Conservation (phyloP, 2,888 invertebrate species). For the Taphrorychus bicolor region DNA sequence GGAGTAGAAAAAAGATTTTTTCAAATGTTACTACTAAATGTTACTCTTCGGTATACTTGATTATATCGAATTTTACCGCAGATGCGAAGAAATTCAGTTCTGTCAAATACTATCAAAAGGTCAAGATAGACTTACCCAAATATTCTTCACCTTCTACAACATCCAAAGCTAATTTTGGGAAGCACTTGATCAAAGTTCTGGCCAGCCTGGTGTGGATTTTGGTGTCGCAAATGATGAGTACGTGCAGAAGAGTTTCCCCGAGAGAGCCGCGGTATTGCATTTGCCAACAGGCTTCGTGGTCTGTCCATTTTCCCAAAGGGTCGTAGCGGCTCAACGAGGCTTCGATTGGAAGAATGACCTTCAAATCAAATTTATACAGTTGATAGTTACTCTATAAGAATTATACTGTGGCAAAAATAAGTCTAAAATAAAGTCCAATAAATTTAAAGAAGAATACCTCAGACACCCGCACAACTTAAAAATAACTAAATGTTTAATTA, state of each 20-base stretch:
- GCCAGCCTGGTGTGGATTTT: constrained; percentile 82
- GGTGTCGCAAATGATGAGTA: constrained; percentile 93
- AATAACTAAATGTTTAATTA: no score
- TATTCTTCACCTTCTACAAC: constrained; percentile 98
- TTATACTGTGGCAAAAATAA: no score
- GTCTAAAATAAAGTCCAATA: no score
- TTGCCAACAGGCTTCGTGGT: constrained; percentile 97
- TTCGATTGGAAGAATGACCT: constrained; percentile 84
- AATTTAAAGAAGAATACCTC: no score
- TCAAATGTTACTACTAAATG: no score
- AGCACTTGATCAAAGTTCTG: constrained; percentile 87
- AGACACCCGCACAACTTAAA: no score
- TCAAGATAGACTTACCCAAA: constrained; percentile 65
- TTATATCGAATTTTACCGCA: no score
- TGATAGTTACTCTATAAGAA: background rate
- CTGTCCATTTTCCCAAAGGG: constrained; percentile 86
- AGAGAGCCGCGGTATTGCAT: constrained; percentile 95
- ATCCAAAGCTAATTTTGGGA: constrained; percentile 89
- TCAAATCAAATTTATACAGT: background rate
- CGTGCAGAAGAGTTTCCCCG: constrained; percentile 93
- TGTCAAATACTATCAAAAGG: no score
- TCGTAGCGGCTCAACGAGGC: constrained; percentile 85
- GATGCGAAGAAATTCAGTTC: no score
- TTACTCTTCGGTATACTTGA: no score
- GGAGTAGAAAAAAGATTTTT: no score